Percentiles rank a stretch among this genome's conserved stretches.
phyloP scores from a whole-genome alignment of 2,888 invertebrate genomes.

The Atrina japonica region DNA sequence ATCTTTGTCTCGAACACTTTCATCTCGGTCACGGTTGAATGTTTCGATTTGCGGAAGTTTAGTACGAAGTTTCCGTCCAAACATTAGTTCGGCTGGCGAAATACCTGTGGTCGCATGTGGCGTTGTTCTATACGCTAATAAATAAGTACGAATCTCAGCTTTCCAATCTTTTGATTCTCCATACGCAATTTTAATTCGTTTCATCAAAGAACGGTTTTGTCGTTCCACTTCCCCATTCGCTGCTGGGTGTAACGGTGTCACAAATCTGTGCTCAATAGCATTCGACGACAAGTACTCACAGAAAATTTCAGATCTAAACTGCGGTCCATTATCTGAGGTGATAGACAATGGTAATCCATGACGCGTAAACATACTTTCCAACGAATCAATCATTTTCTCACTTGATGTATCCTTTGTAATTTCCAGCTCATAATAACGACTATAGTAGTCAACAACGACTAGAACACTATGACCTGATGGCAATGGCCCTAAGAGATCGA shows the following conservation, averaged over 20 bases:
- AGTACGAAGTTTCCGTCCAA: slow-evolving; percentile 41
- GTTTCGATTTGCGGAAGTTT: slow-evolving; percentile 1
- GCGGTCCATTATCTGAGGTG: slow-evolving; percentile 26
- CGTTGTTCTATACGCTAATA: slow-evolving; percentile 33
- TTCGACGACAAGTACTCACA: slow-evolving; percentile 17
- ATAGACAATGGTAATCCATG: slow-evolving; percentile 49
- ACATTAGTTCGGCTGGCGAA: slow-evolving; percentile 42
- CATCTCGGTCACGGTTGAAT: slow-evolving; percentile 11
- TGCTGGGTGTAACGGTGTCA: slow-evolving; percentile 42
- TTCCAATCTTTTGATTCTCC: slow-evolving; percentile 30
- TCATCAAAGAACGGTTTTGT: slow-evolving; percentile 40
- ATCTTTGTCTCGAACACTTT: slow-evolving; percentile 44
- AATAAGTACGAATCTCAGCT: slow-evolving; percentile 22
- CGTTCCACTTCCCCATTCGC: no score
- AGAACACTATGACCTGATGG: slow-evolving; percentile 37
- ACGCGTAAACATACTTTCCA: slow-evolving; percentile 47
- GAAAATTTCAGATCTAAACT: slow-evolving; percentile 30
- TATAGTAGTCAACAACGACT: slow-evolving; percentile 42
- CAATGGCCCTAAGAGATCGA: slow-evolving; percentile 40
- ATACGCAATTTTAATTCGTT: slow-evolving; percentile 31
- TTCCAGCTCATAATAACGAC: slow-evolving; percentile 23
- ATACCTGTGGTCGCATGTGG: slow-evolving; percentile 30
- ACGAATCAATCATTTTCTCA: slow-evolving; percentile 39
- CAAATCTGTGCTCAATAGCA: slow-evolving; percentile 23
- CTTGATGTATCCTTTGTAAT: slow-evolving; percentile 33